Conservation (phyloP, 2,797 vertebrate genomes). For the Gymnoscopelus microlampas region DNA sequence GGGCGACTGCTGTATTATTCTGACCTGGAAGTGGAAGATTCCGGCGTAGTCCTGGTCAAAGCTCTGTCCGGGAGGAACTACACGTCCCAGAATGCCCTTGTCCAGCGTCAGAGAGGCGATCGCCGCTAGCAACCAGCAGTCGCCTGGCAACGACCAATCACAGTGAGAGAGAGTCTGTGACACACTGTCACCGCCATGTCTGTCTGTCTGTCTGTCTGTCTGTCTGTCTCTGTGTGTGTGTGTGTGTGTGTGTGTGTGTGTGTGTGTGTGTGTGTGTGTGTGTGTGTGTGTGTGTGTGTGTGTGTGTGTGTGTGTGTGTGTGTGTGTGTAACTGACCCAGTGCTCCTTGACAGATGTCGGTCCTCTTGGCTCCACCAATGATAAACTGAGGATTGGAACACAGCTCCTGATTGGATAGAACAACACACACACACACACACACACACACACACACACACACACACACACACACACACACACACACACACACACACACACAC, state of each 20-base stretch:
- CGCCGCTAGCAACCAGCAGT: conserved; percentile 93
- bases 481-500: no score
- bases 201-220: no score
- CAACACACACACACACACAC: no score
- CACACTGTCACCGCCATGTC: no score
- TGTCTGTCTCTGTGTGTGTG: conserved; percentile 3
- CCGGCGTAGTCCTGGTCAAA: conserved; percentile 88
- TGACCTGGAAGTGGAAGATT: conserved; percentile 89
- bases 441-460: no score
- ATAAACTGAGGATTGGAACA: background rate
- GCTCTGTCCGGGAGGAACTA: conserved; percentile 86
- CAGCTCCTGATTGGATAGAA: no score
- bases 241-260: no score
- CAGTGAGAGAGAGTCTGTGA: no score
- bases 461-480: no score
- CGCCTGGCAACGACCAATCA: conserved; percentile 75
- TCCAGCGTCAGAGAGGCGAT: conserved; percentile 91
- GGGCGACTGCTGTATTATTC: background rate
- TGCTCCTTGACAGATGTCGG: conserved; percentile 1
- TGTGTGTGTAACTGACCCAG: background rate
- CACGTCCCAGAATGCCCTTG: conserved; percentile 84
- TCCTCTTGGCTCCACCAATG: conserved; percentile 13
- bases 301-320: no score
- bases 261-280: no score
- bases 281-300: no score